Evolutionary conservation across 2,797 vertebrate species (phyloP).

Genomic region (Hylomyscus alleni): DNA sequence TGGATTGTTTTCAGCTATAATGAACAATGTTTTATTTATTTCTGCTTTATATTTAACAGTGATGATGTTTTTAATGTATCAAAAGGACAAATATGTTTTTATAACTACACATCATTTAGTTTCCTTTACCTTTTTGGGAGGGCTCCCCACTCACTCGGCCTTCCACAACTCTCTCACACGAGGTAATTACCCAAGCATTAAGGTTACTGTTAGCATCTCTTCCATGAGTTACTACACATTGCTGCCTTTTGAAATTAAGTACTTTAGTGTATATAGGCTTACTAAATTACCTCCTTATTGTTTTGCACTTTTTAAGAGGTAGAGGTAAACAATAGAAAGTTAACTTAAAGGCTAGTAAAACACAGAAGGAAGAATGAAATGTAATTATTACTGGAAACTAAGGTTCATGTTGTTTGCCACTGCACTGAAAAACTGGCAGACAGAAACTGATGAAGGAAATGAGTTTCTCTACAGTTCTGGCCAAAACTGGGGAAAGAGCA

Average conservation of each 20-base stretch:
- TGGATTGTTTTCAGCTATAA: slow-evolving; percentile 34
- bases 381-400: background rate
- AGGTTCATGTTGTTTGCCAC: background rate
- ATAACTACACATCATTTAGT: background rate
- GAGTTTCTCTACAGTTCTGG: background rate
- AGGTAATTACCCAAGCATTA: background rate
- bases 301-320: slow-evolving; percentile 5
- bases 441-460: background rate
- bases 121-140: background rate
- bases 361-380: background rate
- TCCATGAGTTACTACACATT: background rate
- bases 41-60: slow-evolving; percentile 37
- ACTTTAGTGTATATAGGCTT: slow-evolving; percentile 27
- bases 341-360: slow-evolving; percentile 19
- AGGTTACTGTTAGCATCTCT: background rate
- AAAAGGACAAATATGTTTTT: slow-evolving; percentile 41
- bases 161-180: background rate
- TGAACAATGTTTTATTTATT: background rate
- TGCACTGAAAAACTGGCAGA: background rate
- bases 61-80: background rate
- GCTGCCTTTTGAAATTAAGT: background rate
- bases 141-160: background rate
- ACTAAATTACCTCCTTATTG: background rate
- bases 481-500: background rate
- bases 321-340: slow-evolving; percentile 42